Evolutionary conservation across 1,140 invertebrate species (phyloP).

Genomic region (Sminthurinus signatus): DNA sequence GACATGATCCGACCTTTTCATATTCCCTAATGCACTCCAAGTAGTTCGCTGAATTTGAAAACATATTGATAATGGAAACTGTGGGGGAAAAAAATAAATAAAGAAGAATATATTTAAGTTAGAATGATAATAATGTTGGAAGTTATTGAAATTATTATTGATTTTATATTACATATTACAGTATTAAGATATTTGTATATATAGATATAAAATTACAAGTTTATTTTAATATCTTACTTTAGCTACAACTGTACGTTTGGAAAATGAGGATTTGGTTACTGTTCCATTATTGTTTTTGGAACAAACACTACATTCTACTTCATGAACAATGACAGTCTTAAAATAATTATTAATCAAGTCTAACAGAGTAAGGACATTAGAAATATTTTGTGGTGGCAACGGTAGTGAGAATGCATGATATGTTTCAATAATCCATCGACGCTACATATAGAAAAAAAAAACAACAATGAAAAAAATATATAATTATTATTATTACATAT

Average conservation of each 20-base stretch:
- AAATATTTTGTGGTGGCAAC: conserved; percentile 45
- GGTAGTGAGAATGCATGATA: conserved; percentile 15
- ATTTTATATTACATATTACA: not conserved
- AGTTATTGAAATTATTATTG: conserved; percentile 5
- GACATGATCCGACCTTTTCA: too few species aligned
- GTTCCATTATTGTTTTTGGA: conserved; percentile 44
- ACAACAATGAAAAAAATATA: too few species aligned
- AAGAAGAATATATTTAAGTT: too few species aligned
- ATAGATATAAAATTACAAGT: not conserved
- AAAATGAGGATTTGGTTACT: conserved; percentile 53
- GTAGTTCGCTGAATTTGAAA: conserved; percentile 79
- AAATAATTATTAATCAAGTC: conserved; percentile 72
- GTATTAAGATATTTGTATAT: not conserved
- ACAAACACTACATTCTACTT: conserved; percentile 76
- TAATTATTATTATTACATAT: too few species aligned
- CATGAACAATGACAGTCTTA: conserved; percentile 70
- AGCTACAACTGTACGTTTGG: conserved; percentile 77
- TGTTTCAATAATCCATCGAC: conserved; percentile 12
- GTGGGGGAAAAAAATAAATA: conserved; percentile 43
- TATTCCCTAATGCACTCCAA: conserved; percentile 65
- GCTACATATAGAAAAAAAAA: not conserved
- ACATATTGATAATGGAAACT: conserved; percentile 72
- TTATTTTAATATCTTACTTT: conserved; percentile 54
- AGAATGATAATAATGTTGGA: too few species aligned
- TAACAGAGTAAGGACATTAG: conserved; percentile 54